Evolutionary conservation across 1,140 invertebrate species (phyloP).

Genomic region (Drosophila subobscura): DNA sequence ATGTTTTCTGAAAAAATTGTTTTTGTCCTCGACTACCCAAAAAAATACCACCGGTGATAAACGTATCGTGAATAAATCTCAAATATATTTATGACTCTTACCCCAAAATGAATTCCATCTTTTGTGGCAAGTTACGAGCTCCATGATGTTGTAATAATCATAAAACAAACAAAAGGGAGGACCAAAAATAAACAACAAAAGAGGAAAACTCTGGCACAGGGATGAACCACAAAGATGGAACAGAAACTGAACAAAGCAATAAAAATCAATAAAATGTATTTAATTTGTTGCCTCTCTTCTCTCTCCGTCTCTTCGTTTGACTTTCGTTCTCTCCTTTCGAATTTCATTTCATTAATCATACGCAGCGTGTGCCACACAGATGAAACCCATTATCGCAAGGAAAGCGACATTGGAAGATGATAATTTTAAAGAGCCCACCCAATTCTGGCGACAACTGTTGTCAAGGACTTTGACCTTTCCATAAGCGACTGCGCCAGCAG

Average conservation of each 20-base stretch:
- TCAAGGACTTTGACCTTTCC: constrained; percentile 58
- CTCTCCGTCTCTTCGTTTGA: neutral
- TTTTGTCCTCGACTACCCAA: too few relatives aligned
- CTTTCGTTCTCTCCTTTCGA: neutral
- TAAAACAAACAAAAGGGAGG: constrained; percentile 35
- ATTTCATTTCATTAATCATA: constrained; percentile 63
- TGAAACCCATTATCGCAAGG: constrained; percentile 28
- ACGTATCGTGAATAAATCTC: too few relatives aligned
- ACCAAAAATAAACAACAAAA: constrained; percentile 7
- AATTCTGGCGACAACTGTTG: constrained; percentile 51
- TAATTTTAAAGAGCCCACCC: constrained; percentile 15
- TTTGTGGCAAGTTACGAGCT: constrained; percentile 34
- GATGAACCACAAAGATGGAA: constrained; percentile 18
- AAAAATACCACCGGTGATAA: too few relatives aligned
- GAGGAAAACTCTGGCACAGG: constrained; percentile 17
- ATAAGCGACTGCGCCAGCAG: constrained; percentile 1
- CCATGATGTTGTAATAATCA: constrained; percentile 47
- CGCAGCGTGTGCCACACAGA: constrained; percentile 35
- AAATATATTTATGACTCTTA: too few relatives aligned
- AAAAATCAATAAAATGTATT: constrained; percentile 62
- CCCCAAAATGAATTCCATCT: too few relatives aligned
- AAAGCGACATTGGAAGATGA: constrained; percentile 3
- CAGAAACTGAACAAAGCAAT: constrained; percentile 27
- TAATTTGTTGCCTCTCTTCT: constrained; percentile 13
- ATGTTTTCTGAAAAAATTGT: too few relatives aligned